Conservation (phyloP, 2,888 invertebrate species). For the Osedax frankpressi region DNA sequence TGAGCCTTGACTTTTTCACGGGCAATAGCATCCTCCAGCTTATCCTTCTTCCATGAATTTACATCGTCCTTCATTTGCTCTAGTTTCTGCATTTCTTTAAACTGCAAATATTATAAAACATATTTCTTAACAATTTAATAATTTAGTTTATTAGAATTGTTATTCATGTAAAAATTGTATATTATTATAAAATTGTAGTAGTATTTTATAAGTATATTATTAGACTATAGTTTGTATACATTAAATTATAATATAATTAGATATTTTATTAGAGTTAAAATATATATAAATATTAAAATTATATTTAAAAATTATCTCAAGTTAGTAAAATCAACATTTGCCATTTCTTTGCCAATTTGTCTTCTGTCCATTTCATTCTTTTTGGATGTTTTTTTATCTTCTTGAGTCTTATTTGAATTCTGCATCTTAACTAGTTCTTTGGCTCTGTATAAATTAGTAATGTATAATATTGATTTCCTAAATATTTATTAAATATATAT, state of each 20-base stretch:
- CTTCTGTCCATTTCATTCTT: background rate
- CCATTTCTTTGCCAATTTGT: background rate
- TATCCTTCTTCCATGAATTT: background rate
- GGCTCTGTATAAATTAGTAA: background rate
- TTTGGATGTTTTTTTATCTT: background rate
- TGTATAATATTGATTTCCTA: background rate
- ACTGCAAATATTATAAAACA: too few relatives aligned
- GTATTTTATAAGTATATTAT: too few relatives aligned
- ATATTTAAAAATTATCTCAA: too few relatives aligned
- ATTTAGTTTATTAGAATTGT: too few relatives aligned
- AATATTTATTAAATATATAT: too few relatives aligned
- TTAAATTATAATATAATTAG: too few relatives aligned
- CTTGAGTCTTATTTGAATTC: background rate
- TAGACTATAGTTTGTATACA: too few relatives aligned
- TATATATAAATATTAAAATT: too few relatives aligned
- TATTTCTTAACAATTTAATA: too few relatives aligned
- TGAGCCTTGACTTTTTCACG: background rate
- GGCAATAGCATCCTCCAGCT: background rate
- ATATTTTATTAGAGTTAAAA: too few relatives aligned
- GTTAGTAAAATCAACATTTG: background rate
- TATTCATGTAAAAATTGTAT: too few relatives aligned
- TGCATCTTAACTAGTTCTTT: background rate
- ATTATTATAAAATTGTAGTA: too few relatives aligned
- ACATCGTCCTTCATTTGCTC: background rate
- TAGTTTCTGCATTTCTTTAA: background rate